These are phyloP conservation scores for Heliconius hewitsoni DNA, from an alignment of 1,140 invertebrate species.

Conservation along the genomic window DNA sequence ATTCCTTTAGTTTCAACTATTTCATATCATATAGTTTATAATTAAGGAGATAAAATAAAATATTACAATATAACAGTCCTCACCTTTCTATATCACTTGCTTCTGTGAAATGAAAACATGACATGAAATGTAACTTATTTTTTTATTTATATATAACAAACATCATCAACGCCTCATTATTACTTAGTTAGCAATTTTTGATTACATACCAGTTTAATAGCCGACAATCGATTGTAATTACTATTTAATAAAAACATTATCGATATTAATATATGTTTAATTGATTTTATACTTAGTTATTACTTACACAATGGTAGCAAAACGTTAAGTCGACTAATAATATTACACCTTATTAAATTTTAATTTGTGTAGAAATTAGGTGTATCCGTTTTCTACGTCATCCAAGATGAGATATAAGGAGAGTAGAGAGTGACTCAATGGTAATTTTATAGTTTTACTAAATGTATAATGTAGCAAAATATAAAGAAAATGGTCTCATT, in stretches of 20 bases:
- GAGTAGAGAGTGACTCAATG: too few species aligned
- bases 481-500: not conserved
- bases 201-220: not conserved
- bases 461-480: not conserved
- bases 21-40: too few species aligned
- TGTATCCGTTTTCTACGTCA: not conserved
- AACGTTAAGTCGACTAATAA: not conserved
- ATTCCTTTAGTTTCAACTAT: too few species aligned
- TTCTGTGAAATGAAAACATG: not conserved
- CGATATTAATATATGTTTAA: not conserved
- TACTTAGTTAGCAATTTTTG: not conserved
- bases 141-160: not conserved
- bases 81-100: slow-evolving; percentile 1
- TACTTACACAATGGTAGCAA: not conserved
- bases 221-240: not conserved
- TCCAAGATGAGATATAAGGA: not conserved
- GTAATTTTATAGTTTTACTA: not conserved
- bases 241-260: not conserved
- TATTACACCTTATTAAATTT: not conserved
- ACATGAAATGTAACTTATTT: not conserved
- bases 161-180: not conserved
- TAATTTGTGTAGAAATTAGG: not conserved
- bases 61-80: not conserved
- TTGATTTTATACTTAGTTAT: not conserved
- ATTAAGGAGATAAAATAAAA: too few species aligned